Evolutionary conservation across 2,113 vertebrate species (phyloP).

Genomic region (Dasyornis broadbenti): DNA sequence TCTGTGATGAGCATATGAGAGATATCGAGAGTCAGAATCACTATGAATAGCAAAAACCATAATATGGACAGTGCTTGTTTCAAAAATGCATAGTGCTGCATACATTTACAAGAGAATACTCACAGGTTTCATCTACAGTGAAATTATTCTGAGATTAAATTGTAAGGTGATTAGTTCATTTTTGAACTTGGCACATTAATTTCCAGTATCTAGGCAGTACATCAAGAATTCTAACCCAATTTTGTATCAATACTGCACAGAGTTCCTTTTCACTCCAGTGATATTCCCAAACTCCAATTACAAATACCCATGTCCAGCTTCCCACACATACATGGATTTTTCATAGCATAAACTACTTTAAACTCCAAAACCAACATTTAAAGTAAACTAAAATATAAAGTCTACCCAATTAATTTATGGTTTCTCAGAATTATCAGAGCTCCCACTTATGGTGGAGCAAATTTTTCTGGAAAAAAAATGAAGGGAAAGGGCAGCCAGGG

Average conservation of each 20-base stretch:
- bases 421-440: neutral
- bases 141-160: neutral
- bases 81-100: neutral
- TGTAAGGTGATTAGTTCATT: neutral
- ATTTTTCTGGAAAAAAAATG: neutral
- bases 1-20: neutral
- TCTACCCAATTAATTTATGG: neutral
- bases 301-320: neutral
- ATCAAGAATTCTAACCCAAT: neutral
- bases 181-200: slow-evolving; percentile 21
- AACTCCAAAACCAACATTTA: neutral
- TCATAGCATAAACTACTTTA: neutral
- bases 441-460: neutral
- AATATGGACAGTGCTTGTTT: neutral
- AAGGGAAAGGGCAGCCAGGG: neutral
- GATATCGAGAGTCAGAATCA: neutral
- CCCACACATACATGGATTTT: neutral
- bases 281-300: neutral
- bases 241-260: neutral
- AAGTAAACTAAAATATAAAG: neutral
- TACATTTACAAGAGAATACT: neutral
- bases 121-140: neutral
- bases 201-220: neutral
- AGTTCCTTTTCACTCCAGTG: neutral
- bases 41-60: neutral